Base-by-base conservation (phyloP, 2,888 invertebrate genomes). In the Melieria crassipennis region DNA sequence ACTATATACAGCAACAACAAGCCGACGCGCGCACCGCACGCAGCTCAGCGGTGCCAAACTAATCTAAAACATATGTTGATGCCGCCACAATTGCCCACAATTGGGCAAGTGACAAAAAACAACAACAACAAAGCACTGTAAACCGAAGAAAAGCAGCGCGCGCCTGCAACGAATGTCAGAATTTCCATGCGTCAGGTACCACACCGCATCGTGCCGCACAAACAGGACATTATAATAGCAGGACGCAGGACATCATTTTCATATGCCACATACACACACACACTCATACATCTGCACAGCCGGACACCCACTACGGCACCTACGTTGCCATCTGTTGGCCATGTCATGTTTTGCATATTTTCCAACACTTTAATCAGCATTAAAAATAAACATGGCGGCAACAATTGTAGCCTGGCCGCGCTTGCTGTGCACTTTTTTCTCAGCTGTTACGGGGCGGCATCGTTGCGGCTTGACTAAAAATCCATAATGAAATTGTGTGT, bases 291-390 rank as follows among this genome's bases (percentile, higher is more conserved):
- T 61, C 57, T 69, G 55, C 47, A 63, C 61, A 56, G 46, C 13
- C 57, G 47, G 11, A 11, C 58, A n/a, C 58, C 6, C 42, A 16
- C 42, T 10, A 9, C 7, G 5, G 16, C 16, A 42, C 60, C 11
- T 16, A 42, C 16, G 42, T 60, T 60, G 30, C 0, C 13, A 9
- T 11, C 50, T 10, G 11, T 50, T 67, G 67, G 60, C 43, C 43
- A 60, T 67, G 67, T 67, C 67, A 63, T 69, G 66, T 65, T 56
- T 67, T 64, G 63, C 70, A 73, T 73, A 73, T 70, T 73, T 73
- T 70, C 67, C 66, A 58, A 73, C 73, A 73, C 63, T 73, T 67
- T 70, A 73, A 70, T 70, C 73, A 66, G 56, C 65, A 52, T 52
- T 47, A 64, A 67, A 70, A 66, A 65, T 58, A 70, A 67, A 73